Evolutionary conservation across 2,797 vertebrate genomes (phyloP).

Genomic region (Graptemys geographica): DNA sequence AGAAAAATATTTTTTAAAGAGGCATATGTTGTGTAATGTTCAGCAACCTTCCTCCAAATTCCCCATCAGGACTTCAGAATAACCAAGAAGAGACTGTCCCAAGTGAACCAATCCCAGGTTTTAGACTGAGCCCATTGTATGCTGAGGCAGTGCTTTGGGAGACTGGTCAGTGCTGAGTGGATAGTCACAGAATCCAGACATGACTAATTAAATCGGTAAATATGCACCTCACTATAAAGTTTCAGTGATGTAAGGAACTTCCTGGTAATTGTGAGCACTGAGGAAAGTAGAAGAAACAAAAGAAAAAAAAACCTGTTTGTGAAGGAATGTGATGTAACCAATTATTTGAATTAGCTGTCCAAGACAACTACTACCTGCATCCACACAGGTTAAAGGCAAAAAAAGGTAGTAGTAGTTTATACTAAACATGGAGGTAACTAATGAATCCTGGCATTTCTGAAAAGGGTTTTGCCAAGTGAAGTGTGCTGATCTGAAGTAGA

Average conservation of each 20-base stretch:
- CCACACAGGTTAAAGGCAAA: not conserved
- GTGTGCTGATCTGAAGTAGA: not conserved
- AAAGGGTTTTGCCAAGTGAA: not conserved
- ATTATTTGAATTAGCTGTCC: not conserved
- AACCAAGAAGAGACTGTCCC: not conserved
- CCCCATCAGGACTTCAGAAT: not conserved
- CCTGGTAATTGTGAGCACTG: not conserved
- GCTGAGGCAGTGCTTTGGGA: not conserved
- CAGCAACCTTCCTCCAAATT: not conserved
- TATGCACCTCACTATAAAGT: not conserved
- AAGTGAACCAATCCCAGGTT: not conserved
- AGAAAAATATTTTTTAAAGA: not conserved
- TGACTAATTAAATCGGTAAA: not conserved
- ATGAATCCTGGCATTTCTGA: not conserved
- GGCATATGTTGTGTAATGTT: not conserved
- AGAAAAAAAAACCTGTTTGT: not conserved
- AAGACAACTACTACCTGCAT: not conserved
- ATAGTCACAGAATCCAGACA: not conserved
- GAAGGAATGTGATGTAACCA: not conserved
- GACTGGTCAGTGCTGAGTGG: not conserved
- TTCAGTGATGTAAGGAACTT: not conserved
- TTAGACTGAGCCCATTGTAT: accelerated
- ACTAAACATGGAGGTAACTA: not conserved
- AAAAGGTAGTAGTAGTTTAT: not conserved
- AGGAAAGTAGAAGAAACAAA: not conserved